phyloP scores from a whole-genome alignment of 2,888 invertebrate species.

The Lasius platythorax region DNA sequence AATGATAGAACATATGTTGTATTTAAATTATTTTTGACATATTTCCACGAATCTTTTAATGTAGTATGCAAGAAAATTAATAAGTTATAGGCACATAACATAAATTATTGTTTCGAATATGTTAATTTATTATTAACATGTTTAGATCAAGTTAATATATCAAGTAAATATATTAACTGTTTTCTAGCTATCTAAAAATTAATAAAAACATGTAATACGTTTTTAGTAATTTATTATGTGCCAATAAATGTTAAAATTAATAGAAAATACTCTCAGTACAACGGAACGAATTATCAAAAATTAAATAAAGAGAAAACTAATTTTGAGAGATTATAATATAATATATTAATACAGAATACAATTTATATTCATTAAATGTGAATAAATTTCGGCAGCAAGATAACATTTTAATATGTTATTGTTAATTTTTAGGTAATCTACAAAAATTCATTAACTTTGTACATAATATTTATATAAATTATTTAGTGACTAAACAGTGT shows the following conservation, averaged over 20 bases:
- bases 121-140: conserved; percentile 28
- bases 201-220: conserved; percentile 12
- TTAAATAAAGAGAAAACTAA: conserved; percentile 8
- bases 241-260: conserved; percentile 30
- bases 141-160: neutral
- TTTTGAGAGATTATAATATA: conserved; percentile 26
- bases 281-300: neutral
- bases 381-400: conserved; percentile 7
- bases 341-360: conserved; percentile 9
- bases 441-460: conserved; percentile 25
- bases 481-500: neutral
- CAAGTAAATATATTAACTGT: neutral
- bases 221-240: conserved; percentile 40
- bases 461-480: conserved; percentile 33
- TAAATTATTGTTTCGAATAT: conserved; percentile 12
- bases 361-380: conserved; percentile 6
- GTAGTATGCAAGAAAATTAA: conserved; percentile 12
- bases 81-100: neutral
- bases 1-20: neutral
- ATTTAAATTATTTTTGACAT: conserved; percentile 15
- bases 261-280: conserved; percentile 31
- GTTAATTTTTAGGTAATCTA: conserved; percentile 40
- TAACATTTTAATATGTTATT: conserved; percentile 32
- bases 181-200: conserved; percentile 37
- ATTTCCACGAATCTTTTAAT: conserved; percentile 23